A percentile compares a stretch with the other conserved stretches of the same genome.
phyloP scores from a whole-genome alignment of 2,113 vertebrate genomes.

The Jacana jacana region DNA sequence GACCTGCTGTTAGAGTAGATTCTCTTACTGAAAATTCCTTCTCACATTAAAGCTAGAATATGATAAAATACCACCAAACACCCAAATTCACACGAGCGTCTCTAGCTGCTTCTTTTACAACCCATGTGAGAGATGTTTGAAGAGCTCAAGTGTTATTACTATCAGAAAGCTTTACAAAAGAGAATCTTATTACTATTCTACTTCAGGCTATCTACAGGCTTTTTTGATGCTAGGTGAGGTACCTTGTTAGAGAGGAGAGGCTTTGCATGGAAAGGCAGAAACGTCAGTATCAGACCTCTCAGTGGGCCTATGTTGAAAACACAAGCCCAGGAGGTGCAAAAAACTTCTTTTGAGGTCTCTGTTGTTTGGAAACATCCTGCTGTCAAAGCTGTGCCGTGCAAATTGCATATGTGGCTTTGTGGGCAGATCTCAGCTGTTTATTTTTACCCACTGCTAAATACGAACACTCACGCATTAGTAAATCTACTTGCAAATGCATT shows the following conservation, averaged over 20 bases:
- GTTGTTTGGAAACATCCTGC: constrained; percentile 15
- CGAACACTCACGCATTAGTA: background rate
- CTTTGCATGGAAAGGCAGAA: background rate
- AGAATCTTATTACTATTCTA: background rate
- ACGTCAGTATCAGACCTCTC: background rate
- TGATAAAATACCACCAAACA: background rate
- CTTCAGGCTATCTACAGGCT: background rate
- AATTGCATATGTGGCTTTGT: background rate
- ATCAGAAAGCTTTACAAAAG: background rate
- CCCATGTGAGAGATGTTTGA: background rate
- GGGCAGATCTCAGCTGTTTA: constrained; percentile 46
- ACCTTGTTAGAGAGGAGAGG: background rate
- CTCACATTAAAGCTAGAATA: background rate
- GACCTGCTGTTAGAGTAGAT: background rate
- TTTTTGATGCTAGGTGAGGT: background rate
- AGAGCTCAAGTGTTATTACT: background rate
- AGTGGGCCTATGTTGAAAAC: background rate
- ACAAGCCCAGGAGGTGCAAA: background rate
- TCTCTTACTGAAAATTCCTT: background rate
- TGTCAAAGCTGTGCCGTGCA: background rate
- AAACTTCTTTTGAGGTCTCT: background rate
- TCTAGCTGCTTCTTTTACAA: background rate
- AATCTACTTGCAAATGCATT: constrained; percentile 5
- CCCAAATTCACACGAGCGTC: background rate
- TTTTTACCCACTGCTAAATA: constrained; percentile 44